Evolutionary conservation across 2,888 invertebrate species (phyloP).

Genomic region (Watsonalla binaria): DNA sequence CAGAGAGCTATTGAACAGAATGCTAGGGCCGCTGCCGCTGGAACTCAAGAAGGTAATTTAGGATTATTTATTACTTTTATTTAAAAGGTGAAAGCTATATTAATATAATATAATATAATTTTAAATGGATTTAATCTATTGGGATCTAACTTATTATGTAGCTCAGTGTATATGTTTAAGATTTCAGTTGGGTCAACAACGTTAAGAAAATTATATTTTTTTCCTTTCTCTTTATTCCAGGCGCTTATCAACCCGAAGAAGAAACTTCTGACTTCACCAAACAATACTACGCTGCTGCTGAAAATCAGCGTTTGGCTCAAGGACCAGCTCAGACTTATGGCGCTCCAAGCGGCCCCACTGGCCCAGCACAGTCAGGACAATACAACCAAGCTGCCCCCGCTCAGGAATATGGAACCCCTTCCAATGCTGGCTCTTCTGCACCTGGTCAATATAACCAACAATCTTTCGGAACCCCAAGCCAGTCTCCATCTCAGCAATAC

Average conservation of each 20-base stretch:
- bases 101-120: neutral
- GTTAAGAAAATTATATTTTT: no score
- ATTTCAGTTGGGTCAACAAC: no score
- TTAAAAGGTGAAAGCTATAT: no score
- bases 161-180: no score
- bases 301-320: slow-evolving; percentile 9
- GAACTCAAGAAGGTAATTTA: slow-evolving; percentile 65
- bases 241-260: slow-evolving; percentile 66
- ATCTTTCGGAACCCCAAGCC: slow-evolving; percentile 6
- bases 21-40: slow-evolving; percentile 64
- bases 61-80: neutral
- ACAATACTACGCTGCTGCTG: slow-evolving; percentile 27
- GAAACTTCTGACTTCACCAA: slow-evolving; percentile 33
- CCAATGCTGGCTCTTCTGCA: slow-evolving; percentile 6
- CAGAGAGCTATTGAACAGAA: slow-evolving; percentile 64
- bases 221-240: slow-evolving; percentile 33
- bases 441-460: slow-evolving; percentile 4
- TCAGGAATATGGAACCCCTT: slow-evolving; percentile 11
- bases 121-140: neutral
- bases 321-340: slow-evolving; percentile 9
- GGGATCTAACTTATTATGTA: no score
- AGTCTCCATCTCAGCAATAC: neutral
- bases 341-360: slow-evolving; percentile 9
- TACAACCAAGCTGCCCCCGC: slow-evolving; percentile 2
- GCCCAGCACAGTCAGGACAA: slow-evolving; percentile 3